phyloP scores from a whole-genome alignment of 2,888 invertebrate species.

The Penaeus monodon region DNA sequence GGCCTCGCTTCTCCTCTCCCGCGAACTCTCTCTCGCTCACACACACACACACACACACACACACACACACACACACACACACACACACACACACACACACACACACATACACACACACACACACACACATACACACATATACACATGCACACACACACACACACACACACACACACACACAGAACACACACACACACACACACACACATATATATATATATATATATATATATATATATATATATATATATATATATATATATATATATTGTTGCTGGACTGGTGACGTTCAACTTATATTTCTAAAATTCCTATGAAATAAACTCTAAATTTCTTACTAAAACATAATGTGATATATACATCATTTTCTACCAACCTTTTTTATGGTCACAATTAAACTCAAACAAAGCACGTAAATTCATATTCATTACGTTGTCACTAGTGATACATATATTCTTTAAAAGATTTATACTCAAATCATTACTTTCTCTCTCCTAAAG shows the following conservation, averaged over 20 bases:
- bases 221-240: neutral
- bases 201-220: neutral
- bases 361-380: too few relatives aligned
- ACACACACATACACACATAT: neutral
- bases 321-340: too few relatives aligned
- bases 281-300: too few relatives aligned
- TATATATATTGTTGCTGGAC: too few relatives aligned
- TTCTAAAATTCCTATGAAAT: too few relatives aligned
- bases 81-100: neutral
- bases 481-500: too few relatives aligned
- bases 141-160: neutral
- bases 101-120: neutral
- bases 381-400: too few relatives aligned
- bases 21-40: neutral
- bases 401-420: too few relatives aligned
- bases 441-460: too few relatives aligned
- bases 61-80: neutral
- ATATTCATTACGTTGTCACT: too few relatives aligned
- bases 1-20: neutral
- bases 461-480: too few relatives aligned
- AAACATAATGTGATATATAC: too few relatives aligned
- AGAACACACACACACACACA: neutral
- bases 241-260: neutral
- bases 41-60: neutral
- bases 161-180: neutral